Conservation (phyloP, 2,888 invertebrate species). For the Boloria selene region DNA sequence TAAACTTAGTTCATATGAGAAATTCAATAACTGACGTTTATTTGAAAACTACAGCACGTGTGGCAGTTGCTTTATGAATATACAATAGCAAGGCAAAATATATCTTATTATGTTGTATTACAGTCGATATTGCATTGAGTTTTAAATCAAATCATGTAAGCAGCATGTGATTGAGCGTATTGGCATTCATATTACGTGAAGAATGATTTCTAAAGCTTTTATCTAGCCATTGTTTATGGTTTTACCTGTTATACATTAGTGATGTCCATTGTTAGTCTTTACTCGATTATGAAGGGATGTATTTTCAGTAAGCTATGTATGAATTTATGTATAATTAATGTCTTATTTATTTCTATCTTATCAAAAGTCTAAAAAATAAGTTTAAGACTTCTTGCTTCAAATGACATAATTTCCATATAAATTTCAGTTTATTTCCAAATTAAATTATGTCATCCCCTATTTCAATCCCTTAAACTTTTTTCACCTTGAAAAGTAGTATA, state of each 20-base stretch:
- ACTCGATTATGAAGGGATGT: too few relatives aligned
- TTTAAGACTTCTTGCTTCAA: too few relatives aligned
- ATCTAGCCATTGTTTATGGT: constrained; percentile 5
- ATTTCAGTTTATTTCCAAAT: too few relatives aligned
- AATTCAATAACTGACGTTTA: constrained; percentile 9
- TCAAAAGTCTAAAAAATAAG: too few relatives aligned
- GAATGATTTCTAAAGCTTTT: constrained; percentile 5
- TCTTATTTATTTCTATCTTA: too few relatives aligned
- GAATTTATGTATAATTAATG: too few relatives aligned
- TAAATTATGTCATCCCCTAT: too few relatives aligned
- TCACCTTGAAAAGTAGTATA: too few relatives aligned
- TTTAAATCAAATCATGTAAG: neutral
- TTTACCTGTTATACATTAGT: neutral
- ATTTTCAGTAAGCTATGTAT: too few relatives aligned
- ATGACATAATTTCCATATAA: too few relatives aligned
- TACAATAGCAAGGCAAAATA: neutral
- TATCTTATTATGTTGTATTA: neutral
- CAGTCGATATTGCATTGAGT: neutral
- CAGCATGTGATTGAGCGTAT: neutral
- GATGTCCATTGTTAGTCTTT: neutral
- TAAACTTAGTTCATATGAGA: neutral
- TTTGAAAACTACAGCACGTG: constrained; percentile 1
- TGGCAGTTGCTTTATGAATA: neutral
- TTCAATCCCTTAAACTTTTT: too few relatives aligned
- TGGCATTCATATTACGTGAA: neutral